phyloP scores from a whole-genome alignment of 2,113 vertebrate genomes.

The Pseudopodoces humilis region DNA sequence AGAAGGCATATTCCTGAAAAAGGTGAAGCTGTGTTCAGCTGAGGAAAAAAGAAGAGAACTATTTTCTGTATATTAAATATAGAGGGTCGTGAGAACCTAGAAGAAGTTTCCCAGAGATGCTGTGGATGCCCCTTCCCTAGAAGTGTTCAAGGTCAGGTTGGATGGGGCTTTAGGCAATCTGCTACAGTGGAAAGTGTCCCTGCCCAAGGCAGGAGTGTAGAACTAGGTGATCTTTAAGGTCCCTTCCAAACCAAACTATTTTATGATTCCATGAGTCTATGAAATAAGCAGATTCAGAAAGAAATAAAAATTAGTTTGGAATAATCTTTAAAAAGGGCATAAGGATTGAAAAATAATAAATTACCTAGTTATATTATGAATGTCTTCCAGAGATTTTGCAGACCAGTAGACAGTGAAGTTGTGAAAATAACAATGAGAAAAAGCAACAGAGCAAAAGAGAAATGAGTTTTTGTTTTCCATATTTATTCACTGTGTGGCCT shows the following conservation, averaged over 20 bases:
- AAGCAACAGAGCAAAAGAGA: rapidly evolving
- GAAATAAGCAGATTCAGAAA: not conserved
- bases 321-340: not conserved
- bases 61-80: not conserved
- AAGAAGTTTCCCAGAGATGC: not conserved
- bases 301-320: not conserved
- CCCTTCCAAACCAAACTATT: not conserved
- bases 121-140: not conserved
- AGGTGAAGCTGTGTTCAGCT: not conserved
- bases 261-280: not conserved
- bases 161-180: not conserved
- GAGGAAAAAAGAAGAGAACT: not conserved
- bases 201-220: not conserved
- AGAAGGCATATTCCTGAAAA: not conserved
- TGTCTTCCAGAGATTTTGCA: not conserved
- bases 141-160: not conserved
- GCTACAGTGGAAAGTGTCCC: not conserved
- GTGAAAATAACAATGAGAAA: not conserved
- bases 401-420: not conserved
- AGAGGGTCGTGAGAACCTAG: rapidly evolving
- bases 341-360: not conserved
- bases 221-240: not conserved
- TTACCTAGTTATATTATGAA: not conserved
- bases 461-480: not conserved
- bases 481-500: not conserved